Conservation (phyloP, 2,113 vertebrate species). For the Platichthys stellatus region DNA sequence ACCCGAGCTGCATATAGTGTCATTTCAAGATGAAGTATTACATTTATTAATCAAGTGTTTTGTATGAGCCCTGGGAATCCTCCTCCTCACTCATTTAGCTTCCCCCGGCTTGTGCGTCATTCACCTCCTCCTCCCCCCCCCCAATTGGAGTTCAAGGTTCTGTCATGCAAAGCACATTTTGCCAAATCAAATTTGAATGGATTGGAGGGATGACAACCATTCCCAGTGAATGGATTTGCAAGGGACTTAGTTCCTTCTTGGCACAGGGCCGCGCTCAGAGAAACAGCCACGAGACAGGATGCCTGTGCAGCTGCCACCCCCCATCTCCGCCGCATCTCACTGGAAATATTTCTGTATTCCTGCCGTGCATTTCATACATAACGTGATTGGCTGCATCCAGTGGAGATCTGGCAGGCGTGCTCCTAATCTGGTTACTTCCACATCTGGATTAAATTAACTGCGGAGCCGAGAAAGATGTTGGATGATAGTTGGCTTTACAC, state of each 20-base stretch:
- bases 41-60: slow-evolving; percentile 47
- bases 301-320: slow-evolving; percentile 55
- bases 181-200: slow-evolving; percentile 81
- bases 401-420: slow-evolving; percentile 56
- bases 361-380: slow-evolving; percentile 59
- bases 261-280: slow-evolving; percentile 54
- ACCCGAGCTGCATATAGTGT: neutral
- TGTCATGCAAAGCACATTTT: slow-evolving; percentile 74
- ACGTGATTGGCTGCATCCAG: slow-evolving; percentile 67
- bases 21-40: slow-evolving; percentile 45
- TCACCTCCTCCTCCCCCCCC: slow-evolving; percentile 55
- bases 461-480: slow-evolving; percentile 47
- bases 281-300: slow-evolving; percentile 52
- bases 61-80: slow-evolving; percentile 49
- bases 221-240: slow-evolving; percentile 76
- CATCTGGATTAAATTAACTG: slow-evolving; percentile 66
- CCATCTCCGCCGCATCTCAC: slow-evolving; percentile 49
- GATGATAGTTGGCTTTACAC: slow-evolving; percentile 50
- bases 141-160: slow-evolving; percentile 62
- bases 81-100: slow-evolving; percentile 58
- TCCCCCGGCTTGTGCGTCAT: slow-evolving; percentile 43
- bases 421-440: slow-evolving; percentile 65
- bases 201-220: slow-evolving; percentile 77
- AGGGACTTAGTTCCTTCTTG: slow-evolving; percentile 72
- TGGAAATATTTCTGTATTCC: slow-evolving; percentile 46